Percentiles rank a stretch among this genome's conserved stretches.
Conservation (phyloP, 2,113 vertebrate species). For the Psittacara wagleri region DNA sequence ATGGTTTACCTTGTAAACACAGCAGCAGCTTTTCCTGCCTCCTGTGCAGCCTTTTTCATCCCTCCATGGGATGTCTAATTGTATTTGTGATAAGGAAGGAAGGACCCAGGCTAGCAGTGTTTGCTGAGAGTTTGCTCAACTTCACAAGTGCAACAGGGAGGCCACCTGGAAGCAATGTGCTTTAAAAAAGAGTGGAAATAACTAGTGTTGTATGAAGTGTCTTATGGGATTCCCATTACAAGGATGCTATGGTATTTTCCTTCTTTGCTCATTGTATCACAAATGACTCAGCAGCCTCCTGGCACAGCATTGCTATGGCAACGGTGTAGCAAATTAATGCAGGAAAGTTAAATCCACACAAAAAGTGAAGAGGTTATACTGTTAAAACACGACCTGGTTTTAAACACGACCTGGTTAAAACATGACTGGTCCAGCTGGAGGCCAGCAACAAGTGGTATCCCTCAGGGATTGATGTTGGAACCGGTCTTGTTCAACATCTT, state of each 20-base stretch:
- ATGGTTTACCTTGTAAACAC: neutral
- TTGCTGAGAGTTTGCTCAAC: neutral
- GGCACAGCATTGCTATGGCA: neutral
- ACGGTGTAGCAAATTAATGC: neutral
- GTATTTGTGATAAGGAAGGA: neutral
- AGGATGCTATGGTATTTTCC: neutral
- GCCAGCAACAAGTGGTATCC: too few species aligned
- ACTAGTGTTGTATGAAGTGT: neutral
- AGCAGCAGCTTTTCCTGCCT: neutral
- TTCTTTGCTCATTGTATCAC: neutral
- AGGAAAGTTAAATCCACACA: neutral
- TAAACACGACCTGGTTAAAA: too few species aligned
- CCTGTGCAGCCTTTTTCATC: neutral
- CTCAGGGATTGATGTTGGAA: too few species aligned
- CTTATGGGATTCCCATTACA: neutral
- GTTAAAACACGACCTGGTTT: neutral
- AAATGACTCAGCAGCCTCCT: slow-evolving; percentile 2
- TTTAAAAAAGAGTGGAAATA: neutral
- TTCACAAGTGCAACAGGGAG: accelerated
- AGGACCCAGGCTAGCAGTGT: neutral
- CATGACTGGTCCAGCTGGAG: too few species aligned
- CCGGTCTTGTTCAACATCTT: too few species aligned
- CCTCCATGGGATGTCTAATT: neutral
- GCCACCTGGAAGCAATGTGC: neutral
- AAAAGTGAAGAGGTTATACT: neutral